Evolutionary conservation across 2,797 vertebrate genomes (phyloP).

Genomic region (Periparus ater): DNA sequence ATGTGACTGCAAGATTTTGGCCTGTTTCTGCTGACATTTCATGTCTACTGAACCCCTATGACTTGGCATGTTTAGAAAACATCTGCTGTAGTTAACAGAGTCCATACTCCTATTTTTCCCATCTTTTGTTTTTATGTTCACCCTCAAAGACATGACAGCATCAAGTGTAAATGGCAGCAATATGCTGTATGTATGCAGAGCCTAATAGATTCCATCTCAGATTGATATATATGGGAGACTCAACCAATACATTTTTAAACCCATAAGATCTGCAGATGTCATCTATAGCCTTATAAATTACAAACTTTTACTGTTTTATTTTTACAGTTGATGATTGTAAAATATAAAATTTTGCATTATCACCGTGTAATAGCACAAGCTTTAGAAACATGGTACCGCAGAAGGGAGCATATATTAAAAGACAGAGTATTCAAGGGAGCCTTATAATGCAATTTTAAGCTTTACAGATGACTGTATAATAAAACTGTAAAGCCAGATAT

Average conservation of each 20-base stretch:
- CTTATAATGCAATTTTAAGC: conserved; percentile 47
- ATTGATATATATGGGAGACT: conserved; percentile 21
- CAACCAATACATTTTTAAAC: conserved; percentile 46
- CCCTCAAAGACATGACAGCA: conserved; percentile 29
- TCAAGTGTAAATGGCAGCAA: neutral
- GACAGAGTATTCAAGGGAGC: conserved; percentile 31
- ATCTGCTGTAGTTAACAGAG: conserved; percentile 43
- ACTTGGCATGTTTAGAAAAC: conserved; percentile 33
- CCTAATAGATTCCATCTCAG: conserved; percentile 25
- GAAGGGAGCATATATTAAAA: conserved; percentile 46
- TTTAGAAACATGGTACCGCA: conserved; percentile 37
- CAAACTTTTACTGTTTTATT: conserved; percentile 61
- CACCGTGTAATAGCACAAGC: conserved; percentile 39
- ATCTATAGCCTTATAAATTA: conserved; percentile 68
- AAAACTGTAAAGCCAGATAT: conserved; percentile 55
- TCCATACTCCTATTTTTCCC: neutral
- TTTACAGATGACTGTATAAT: conserved; percentile 49
- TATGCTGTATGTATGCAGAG: conserved; percentile 21
- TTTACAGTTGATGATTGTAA: conserved; percentile 60
- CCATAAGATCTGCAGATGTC: conserved; percentile 58
- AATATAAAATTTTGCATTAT: conserved; percentile 59
- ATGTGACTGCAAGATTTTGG: neutral
- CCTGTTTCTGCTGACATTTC: conserved; percentile 10
- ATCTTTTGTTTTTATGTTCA: conserved; percentile 27
- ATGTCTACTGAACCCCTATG: neutral